Evolutionary conservation across 2,797 vertebrate species (phyloP), one percentile per base, ranked within the genome.

Genomic region (Sebastes minor): DNA sequence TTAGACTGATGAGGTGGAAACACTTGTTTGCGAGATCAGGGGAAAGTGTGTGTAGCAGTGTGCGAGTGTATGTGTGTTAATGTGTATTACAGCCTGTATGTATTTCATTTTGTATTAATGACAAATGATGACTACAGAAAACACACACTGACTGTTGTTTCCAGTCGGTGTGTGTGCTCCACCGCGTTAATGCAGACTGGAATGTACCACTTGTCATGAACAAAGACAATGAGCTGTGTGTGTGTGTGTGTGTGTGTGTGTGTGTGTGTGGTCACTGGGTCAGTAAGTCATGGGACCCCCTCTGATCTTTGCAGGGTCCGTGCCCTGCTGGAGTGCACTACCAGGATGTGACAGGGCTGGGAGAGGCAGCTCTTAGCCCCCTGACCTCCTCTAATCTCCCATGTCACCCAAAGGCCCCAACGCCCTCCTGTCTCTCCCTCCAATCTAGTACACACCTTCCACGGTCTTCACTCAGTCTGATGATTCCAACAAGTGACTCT

Each of bases 201-300:
- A 91, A 91, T 92, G 86, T 71, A 63, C 75, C 49, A 77, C 81
- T 83, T 80, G 63, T 88, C 71, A 66, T 74, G 76, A 73, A 27
- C 57, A 83, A 86, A 87, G 76, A 82, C 81, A 78, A 80, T 22
- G 13, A 33, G 32, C 69, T 68, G 71, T 76, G 74, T 68, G 78
- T 81, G 72, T 63, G 75, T 53, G 66, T 64, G 74, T 63, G 72
- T 61, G 78, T 73, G 74, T 49, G 78, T 81, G 71, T 52, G 75
- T 61, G 49, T 32, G 74, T 79, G 72, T 64, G 70, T 81, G 79
- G 71, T 78, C 82, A 82, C 74, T 86, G 79, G 89, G 91, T 92
- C 89, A 91, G 69, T 62, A 82, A 92, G 88, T 93, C 92, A 93
- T 91, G 90, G 80, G 91, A 93, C 85, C 68, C 60, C 70, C 33